phyloP scores from a whole-genome alignment of 2,113 vertebrate species.

The Ophiodon elongatus region DNA sequence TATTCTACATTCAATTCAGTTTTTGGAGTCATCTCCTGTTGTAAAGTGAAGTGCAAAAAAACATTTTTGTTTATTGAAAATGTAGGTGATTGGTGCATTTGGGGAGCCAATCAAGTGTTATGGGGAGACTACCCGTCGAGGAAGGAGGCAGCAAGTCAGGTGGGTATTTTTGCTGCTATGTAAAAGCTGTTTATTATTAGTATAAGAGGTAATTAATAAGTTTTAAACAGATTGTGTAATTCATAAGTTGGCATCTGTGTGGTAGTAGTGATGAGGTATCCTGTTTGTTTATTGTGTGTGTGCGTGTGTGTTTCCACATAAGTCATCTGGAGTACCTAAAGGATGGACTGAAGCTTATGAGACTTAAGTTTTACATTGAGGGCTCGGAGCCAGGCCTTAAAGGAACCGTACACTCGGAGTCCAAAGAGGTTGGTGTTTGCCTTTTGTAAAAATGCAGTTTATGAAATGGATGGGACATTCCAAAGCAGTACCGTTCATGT shows the following conservation, averaged over 20 bases:
- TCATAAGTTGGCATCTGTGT: background rate
- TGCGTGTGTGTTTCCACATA: constrained; percentile 41
- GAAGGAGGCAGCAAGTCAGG: constrained; percentile 94
- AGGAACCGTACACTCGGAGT: constrained; percentile 92
- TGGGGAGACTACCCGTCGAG: constrained; percentile 91
- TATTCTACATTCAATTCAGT: background rate
- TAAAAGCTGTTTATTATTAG: background rate
- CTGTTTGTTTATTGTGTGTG: background rate
- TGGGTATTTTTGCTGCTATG: constrained; percentile 62
- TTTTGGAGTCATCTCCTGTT: background rate
- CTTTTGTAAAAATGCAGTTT: background rate
- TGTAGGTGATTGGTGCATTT: constrained; percentile 90
- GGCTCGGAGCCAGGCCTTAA: constrained; percentile 91
- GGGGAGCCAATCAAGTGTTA: constrained; percentile 94
- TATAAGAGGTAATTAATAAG: background rate
- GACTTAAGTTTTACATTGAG: constrained; percentile 95
- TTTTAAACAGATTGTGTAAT: background rate
- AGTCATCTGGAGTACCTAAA: constrained; percentile 91
- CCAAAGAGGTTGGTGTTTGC: constrained; percentile 88
- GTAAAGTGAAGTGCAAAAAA: background rate
- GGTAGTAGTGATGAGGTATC: background rate
- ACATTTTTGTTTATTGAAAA: constrained; percentile 6
- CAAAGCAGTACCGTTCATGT: background rate
- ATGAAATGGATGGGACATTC: background rate
- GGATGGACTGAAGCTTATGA: constrained; percentile 90